A percentile compares a stretch with the other conserved stretches of the same genome.
Conservation (phyloP, 2,797 vertebrate species). For the Sebastes flavidus region DNA sequence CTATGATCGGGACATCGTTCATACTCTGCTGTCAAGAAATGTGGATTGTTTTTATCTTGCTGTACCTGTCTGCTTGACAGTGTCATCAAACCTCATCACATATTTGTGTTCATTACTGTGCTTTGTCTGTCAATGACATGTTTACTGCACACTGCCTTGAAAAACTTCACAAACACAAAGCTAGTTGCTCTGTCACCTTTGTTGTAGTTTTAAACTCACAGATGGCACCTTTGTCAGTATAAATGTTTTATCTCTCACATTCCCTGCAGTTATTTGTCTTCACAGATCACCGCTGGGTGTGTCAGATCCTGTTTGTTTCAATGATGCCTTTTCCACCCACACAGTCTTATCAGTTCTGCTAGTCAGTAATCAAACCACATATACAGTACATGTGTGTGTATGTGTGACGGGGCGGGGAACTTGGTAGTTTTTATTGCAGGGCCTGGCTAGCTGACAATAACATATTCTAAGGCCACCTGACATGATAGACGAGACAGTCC, state of each 20-base stretch:
- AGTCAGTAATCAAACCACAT: constrained; percentile 30
- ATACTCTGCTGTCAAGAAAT: not conserved
- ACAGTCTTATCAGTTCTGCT: constrained; percentile 24
- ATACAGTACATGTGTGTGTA: not conserved
- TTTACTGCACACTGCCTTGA: not conserved
- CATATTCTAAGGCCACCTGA: constrained; percentile 58
- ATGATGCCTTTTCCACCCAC: constrained; percentile 1
- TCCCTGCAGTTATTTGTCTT: constrained; percentile 1
- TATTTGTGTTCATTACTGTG: not conserved
- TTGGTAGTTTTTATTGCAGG: constrained; percentile 23
- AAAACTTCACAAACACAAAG: not conserved
- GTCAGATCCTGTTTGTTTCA: constrained; percentile 19
- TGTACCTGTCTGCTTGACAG: not conserved
- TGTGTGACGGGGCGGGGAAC: not conserved
- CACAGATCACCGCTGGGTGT: not conserved
- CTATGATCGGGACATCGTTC: not conserved
- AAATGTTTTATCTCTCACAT: not conserved
- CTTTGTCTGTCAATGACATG: not conserved
- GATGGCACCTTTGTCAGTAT: not conserved
- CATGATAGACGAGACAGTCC: constrained; percentile 68
- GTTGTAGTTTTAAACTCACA: not conserved
- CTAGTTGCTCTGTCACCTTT: not conserved
- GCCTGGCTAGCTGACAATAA: constrained; percentile 48
- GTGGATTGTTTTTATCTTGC: not conserved
- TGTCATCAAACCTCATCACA: not conserved